Evolutionary conservation across 92 coral and sea anemone genomes (phyloP).

Genomic region (Virgularia gustaviana): DNA sequence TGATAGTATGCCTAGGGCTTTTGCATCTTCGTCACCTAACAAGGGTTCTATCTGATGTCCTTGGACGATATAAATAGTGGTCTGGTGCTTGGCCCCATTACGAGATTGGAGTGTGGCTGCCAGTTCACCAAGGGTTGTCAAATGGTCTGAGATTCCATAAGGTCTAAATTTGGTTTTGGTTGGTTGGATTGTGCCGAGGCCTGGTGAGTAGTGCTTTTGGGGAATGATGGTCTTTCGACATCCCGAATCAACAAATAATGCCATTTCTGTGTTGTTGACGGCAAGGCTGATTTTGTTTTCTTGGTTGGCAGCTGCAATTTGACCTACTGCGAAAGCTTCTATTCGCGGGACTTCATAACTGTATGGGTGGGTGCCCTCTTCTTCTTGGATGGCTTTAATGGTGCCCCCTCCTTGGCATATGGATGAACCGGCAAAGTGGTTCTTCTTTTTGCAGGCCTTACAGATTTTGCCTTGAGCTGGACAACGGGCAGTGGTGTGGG

Average conservation of each 20-base stretch:
- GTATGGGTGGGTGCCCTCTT: not conserved
- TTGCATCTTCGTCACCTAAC: slow-evolving; percentile 18
- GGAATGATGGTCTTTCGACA: slow-evolving; percentile 3
- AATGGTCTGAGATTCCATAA: not conserved
- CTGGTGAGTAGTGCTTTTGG: not conserved
- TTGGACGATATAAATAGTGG: slow-evolving; percentile 32
- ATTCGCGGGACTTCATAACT: not conserved
- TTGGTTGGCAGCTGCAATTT: not conserved
- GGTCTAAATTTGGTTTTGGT: slow-evolving; percentile 19
- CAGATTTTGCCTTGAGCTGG: slow-evolving; percentile 15
- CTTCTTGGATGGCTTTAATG: not conserved
- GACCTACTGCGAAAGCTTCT: not conserved
- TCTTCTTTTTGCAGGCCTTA: slow-evolving; percentile 1
- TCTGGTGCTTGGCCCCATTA: slow-evolving; percentile 36
- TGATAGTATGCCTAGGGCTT: slow-evolving; percentile 25
- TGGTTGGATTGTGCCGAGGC: not conserved
- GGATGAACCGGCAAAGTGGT: slow-evolving; percentile 21
- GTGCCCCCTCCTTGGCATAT: not conserved
- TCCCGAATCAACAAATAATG: slow-evolving; percentile 9
- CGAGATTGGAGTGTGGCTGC: slow-evolving; percentile 26
- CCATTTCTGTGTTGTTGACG: slow-evolving; percentile 1
- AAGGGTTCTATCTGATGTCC: slow-evolving; percentile 30
- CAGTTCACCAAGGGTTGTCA: slow-evolving; percentile 20
- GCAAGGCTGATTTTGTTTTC: not conserved
- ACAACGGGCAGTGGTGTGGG: not conserved